A percentile compares a stretch with the other conserved stretches of the same genome.
Evolutionary conservation across 2,888 invertebrate genomes (phyloP).

Genomic region (Amiota communis): DNA sequence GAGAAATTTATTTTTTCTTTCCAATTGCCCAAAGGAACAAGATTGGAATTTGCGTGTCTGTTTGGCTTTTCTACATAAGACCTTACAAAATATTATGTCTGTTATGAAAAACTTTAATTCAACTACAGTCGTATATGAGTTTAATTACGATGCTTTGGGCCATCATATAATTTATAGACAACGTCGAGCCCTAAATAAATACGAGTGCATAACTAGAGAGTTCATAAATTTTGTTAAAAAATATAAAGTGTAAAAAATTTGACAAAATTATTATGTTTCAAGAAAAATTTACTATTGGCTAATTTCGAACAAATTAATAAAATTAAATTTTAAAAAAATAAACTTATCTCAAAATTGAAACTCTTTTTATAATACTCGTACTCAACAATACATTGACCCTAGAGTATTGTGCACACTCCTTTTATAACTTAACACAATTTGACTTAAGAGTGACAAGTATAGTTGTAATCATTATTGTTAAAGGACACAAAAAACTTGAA

Average conservation of each 20-base stretch:
- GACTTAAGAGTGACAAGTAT: no score
- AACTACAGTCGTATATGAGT: neutral
- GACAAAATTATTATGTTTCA: no score
- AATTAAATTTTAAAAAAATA: conserved; percentile 61
- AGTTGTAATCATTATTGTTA: no score
- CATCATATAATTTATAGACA: neutral
- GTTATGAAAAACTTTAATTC: conserved; percentile 7
- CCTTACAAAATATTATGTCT: neutral
- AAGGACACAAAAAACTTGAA: no score
- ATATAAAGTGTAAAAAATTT: neutral
- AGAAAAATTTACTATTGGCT: no score
- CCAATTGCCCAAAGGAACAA: neutral
- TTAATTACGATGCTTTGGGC: neutral
- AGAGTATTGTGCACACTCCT: no score
- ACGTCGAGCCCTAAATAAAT: neutral
- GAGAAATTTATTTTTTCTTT: neutral
- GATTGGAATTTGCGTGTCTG: conserved; percentile 18
- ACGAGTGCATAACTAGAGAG: neutral
- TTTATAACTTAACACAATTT: no score
- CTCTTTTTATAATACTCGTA: no score
- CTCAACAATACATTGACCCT: no score
- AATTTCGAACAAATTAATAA: conserved; percentile 68
- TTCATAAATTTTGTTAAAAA: conserved; percentile 4
- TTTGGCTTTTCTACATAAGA: neutral
- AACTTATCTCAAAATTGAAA: no score